phyloP scores from a whole-genome alignment of 2,797 vertebrate genomes.

The Columba guinea region DNA sequence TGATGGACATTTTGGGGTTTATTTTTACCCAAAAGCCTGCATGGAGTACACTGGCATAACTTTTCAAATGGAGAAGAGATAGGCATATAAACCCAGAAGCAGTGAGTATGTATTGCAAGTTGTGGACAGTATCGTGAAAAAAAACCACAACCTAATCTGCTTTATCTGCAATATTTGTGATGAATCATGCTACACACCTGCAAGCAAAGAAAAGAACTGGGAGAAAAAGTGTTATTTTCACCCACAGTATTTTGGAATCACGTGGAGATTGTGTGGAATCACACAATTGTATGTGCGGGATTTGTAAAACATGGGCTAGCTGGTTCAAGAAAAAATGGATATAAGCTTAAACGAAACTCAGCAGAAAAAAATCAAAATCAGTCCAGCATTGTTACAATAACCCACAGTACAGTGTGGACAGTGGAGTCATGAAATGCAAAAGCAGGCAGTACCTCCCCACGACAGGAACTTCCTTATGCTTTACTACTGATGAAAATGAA shows the following conservation, averaged over 20 bases:
- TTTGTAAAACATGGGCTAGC: not conserved
- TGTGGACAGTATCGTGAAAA: not conserved
- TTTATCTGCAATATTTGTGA: not conserved
- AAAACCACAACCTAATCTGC: not conserved
- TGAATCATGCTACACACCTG: not conserved
- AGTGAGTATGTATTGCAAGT: not conserved
- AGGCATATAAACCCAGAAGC: not conserved
- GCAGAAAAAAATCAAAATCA: not conserved
- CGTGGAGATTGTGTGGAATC: too few relatives aligned
- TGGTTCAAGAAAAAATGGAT: not conserved
- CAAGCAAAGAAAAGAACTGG: not conserved
- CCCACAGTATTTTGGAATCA: not conserved
- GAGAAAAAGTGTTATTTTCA: not conserved
- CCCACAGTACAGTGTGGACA: not conserved
- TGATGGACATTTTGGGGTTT: not conserved
- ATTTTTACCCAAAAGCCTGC: not conserved
- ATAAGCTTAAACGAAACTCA: not conserved
- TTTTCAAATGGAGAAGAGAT: not conserved
- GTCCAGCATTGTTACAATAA: not conserved
- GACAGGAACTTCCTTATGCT: not conserved
- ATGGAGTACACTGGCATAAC: not conserved
- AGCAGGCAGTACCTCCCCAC: not conserved
- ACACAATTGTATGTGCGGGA: not conserved
- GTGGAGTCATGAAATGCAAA: not conserved
- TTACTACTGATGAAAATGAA: not conserved